Conservation (phyloP, 2,797 vertebrate species). For the Gymnoscopelus microlampas region DNA sequence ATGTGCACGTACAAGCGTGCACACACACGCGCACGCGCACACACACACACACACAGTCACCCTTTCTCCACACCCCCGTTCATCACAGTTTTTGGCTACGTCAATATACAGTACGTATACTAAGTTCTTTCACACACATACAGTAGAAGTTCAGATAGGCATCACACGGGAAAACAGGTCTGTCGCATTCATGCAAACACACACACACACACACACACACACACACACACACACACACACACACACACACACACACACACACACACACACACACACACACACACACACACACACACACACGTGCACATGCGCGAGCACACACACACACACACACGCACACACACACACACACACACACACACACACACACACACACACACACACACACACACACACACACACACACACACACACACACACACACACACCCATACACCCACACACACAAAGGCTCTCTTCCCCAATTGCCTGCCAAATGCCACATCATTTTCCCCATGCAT, state of each 20-base stretch:
- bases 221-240: background rate
- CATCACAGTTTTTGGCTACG: no score
- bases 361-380: background rate
- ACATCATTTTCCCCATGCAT: background rate
- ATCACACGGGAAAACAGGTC: background rate
- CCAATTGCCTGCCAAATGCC: background rate
- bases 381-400: background rate
- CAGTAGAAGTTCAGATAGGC: no score
- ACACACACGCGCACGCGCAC: no score
- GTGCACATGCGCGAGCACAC: background rate
- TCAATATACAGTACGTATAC: no score
- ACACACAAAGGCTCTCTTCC: background rate
- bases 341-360: background rate
- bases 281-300: background rate
- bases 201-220: background rate
- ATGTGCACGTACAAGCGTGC: no score
- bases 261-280: background rate
- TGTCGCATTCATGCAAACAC: background rate
- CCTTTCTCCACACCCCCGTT: no score
- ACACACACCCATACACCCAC: background rate
- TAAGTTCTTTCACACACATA: no score
- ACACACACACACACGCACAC: background rate
- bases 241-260: background rate
- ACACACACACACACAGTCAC: no score
- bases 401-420: background rate